Evolutionary conservation across 2,113 vertebrate species (phyloP), one percentile per base, ranked within the genome.

Genomic region (Gopherus flavomarginatus): DNA sequence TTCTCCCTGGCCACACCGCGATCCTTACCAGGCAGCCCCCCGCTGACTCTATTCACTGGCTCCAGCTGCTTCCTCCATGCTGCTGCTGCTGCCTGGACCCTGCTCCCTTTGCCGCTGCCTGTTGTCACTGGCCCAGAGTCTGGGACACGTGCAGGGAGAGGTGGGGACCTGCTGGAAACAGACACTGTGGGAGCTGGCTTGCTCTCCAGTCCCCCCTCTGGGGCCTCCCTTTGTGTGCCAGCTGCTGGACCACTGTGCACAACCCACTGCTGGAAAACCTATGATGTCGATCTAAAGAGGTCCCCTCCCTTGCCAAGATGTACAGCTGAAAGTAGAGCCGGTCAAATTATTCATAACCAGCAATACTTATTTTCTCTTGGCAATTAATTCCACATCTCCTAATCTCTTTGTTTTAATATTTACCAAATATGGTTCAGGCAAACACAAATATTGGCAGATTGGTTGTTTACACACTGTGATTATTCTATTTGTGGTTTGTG

Each of bases 401-500:
- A 44, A 77, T 47, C 75, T 13, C n/a, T 75, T 42, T 42, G 38
- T 77, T 42, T 47, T 44, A 77, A 44, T 44, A 77, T 27, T 77
- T 42, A 77, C 38, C 42, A 27, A 47, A 27, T 27, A 47, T 69
- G 57, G 50, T 22, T 38, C 47, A 86, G 50, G 54, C 77, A 94
- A 89, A 87, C 59, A 88, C 59, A 94, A 90, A 95, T 87, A 16
- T 14, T 38, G 59, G 89, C 29, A 54, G 57, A 9, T 50, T 35
- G 78, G 56, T 92, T 86, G 62, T 93, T 94, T 49, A 14, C 38
- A 59, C 1, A n/a, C 31, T 0, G 2, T 91, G 88, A 87, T 31
- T 42, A 78, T 53, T 86, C 17, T 38, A 10, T 72, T 96, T 96
- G 79, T 95, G 62, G 92, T 96, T 44, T 83, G 16, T 85, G 27